Evolutionary conservation across 2,113 vertebrate species (phyloP).

Genomic region (Taurulus bubalis): DNA sequence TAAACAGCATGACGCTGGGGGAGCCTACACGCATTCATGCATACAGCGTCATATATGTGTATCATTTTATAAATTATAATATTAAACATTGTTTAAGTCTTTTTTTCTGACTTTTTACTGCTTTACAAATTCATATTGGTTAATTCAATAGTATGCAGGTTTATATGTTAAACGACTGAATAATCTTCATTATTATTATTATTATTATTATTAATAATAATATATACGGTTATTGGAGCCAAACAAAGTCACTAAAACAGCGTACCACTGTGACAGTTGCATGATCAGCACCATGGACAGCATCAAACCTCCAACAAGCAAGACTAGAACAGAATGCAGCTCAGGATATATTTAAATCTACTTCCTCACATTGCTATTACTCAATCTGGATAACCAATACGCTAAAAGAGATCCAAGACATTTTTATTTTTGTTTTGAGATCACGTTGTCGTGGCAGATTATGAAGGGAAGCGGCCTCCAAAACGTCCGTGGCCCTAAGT

Average conservation of each 20-base stretch:
- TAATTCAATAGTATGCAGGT: background rate
- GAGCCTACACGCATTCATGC: background rate
- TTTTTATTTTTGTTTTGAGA: background rate
- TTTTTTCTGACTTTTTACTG: background rate
- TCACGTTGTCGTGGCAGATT: no score
- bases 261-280: background rate
- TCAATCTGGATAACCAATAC: background rate
- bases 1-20: background rate
- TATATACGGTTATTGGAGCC: background rate
- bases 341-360: background rate
- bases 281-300: background rate
- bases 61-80: no score
- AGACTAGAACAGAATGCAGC: background rate
- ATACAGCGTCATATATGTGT: no score
- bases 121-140: background rate
- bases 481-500: background rate
- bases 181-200: no score
- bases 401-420: background rate
- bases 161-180: background rate
- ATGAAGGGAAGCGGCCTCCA: background rate
- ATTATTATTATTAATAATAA: no score
- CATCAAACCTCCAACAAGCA: background rate
- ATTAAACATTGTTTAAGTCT: background rate
- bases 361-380: background rate
- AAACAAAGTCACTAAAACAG: background rate